Base-by-base conservation (phyloP, 2,113 vertebrate genomes). In the Eira barbara region DNA sequence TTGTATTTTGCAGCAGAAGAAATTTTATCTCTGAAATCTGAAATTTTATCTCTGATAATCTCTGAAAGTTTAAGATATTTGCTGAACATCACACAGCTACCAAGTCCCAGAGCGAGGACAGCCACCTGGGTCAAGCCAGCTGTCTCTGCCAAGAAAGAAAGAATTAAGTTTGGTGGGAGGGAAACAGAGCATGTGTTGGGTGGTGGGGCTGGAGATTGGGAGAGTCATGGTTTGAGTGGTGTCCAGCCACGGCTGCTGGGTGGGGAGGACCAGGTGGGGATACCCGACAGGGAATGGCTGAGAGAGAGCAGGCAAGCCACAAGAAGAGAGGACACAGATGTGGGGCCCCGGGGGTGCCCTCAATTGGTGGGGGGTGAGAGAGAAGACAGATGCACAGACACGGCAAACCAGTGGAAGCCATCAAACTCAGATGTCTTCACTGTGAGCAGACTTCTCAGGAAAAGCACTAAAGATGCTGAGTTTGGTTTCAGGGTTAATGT, bases 261-360 rank as follows among this genome's bases (percentile, higher is more conserved):
- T 4, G 20, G 0, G 27, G 31, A 86, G 55, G 82, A 63, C 20
- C 23, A 25, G 10, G 45, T 18, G 29, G 57, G 23, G 14, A 23
- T 55, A 79, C 13, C 10, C 2, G 11, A 92, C n/a, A 21, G 18
- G 23, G 31, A n/a, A 81, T 52, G 45, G 13, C 39, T 49, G 39
- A 83, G 45, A 29, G 81, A 12, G 59, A 67, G 17, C 49, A 36
- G 15, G 34, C 1, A 2, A n/a, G 18, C 42, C 49, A 6, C 10
- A n/a, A 52, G 49, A 65, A 45, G 67, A 69, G 34, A 5, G 9
- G n/a, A 47, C 11, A 18, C 1, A 0, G 0, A 9, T 1, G 10
- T 79, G 47, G 42, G n/a, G 61, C 18, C 1, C 0, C 0, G 1
- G 0, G 6, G 25, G 2, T n/a, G 34, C 9, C 21, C 15, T 1